Percentiles rank a stretch among this genome's conserved stretches.
These are phyloP conservation scores for Autographa gamma DNA, from an alignment of 2,888 invertebrate genomes.

Conservation along the genomic window DNA sequence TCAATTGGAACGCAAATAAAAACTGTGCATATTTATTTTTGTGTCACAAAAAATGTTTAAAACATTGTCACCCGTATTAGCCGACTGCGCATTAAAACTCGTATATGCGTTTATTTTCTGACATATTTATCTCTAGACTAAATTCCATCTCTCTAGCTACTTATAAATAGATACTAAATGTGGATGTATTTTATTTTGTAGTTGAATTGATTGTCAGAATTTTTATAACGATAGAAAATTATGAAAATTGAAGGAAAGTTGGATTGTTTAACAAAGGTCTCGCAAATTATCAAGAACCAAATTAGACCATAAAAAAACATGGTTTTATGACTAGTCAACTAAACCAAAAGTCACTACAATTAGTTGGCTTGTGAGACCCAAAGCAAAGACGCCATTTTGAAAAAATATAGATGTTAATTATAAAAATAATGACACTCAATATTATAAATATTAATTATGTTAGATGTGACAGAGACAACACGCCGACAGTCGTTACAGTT, in stretches of 20 bases:
- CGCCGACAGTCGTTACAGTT: constrained; percentile 70
- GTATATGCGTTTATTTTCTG: constrained; percentile 54
- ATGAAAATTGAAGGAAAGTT: background rate
- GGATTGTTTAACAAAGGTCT: background rate
- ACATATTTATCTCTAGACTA: constrained; percentile 48
- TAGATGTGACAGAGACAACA: constrained; percentile 63
- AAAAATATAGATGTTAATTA: background rate
- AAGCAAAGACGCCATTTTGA: background rate
- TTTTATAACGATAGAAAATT: constrained; percentile 7
- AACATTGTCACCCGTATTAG: constrained; percentile 8
- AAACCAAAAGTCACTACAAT: no score
- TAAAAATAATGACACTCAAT: constrained; percentile 50
- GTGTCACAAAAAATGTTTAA: background rate
- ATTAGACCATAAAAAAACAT: no score
- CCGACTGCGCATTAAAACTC: constrained; percentile 45
- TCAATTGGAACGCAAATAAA: background rate
- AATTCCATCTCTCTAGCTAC: constrained; percentile 50
- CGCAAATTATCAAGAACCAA: background rate
- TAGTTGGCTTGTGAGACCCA: no score
- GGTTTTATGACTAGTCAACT: no score
- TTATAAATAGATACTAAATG: constrained; percentile 39
- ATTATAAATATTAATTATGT: constrained; percentile 34
- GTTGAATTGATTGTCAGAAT: constrained; percentile 41
- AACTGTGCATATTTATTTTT: background rate
- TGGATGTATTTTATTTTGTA: constrained; percentile 53